A percentile compares a stretch with the other conserved stretches of the same genome.
Conservation (phyloP, 2,113 vertebrate species). For the Phainopepla nitens region DNA sequence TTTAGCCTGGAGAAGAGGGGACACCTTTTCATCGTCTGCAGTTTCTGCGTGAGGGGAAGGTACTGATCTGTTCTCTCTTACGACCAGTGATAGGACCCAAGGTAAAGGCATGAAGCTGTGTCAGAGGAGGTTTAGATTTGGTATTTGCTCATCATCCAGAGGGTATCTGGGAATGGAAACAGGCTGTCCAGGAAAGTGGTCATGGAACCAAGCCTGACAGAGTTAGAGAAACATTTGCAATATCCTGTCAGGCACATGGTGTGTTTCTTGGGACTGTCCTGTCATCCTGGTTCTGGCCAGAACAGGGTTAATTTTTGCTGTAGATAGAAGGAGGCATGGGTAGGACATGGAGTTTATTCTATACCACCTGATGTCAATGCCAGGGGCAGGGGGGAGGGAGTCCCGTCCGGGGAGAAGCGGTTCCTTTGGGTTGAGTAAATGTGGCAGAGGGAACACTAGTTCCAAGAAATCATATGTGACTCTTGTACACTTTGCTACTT, state of each 20-base stretch:
- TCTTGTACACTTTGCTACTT: neutral
- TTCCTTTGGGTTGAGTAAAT: neutral
- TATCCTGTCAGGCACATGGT: neutral
- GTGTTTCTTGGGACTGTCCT: neutral
- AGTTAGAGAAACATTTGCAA: neutral
- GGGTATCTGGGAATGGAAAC: neutral
- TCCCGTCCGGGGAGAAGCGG: rapidly evolving
- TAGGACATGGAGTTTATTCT: neutral
- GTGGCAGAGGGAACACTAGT: neutral
- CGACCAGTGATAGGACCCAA: neutral
- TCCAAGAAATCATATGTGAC: neutral
- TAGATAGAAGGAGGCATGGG: neutral
- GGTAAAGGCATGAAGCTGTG: neutral
- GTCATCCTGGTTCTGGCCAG: neutral
- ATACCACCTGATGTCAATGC: neutral
- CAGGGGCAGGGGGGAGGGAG: rapidly evolving
- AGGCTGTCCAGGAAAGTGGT: neutral
- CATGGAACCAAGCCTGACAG: neutral
- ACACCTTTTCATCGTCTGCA: neutral
- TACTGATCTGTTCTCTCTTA: neutral
- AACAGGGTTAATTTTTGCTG: neutral
- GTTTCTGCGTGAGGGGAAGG: neutral
- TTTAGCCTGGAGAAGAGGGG: neutral
- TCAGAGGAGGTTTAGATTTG: neutral
- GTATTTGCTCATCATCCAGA: neutral